Evolutionary conservation across 2,113 vertebrate species (phyloP).

Genomic region (Cygnus buccinator): DNA sequence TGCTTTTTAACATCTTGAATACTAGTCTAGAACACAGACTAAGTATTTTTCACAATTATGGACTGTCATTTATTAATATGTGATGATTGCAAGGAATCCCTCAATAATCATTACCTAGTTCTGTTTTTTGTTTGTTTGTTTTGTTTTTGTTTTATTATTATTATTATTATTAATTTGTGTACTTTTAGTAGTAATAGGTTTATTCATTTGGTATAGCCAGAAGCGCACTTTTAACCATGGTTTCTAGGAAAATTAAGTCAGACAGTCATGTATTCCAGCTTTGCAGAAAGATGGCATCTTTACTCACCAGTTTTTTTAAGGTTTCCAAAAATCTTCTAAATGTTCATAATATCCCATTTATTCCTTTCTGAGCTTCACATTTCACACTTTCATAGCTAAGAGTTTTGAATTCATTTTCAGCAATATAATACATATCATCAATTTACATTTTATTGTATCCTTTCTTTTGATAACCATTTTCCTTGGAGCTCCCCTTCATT

Average conservation of each 20-base stretch:
- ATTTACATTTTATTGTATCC: background rate
- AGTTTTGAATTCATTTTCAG: background rate
- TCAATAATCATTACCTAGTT: background rate
- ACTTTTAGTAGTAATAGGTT: background rate
- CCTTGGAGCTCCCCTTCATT: background rate
- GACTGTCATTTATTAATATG: background rate
- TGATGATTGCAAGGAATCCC: background rate
- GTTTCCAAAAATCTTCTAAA: background rate
- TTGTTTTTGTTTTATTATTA: background rate
- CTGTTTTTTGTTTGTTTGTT: background rate
- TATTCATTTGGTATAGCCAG: background rate
- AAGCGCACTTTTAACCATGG: background rate
- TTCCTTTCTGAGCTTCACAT: background rate
- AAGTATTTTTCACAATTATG: background rate
- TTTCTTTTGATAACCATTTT: background rate
- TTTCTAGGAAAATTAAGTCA: constrained; percentile 19
- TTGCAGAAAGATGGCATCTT: background rate
- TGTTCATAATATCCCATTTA: background rate
- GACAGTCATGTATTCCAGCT: background rate
- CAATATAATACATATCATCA: background rate
- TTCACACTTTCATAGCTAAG: background rate
- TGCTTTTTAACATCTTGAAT: background rate
- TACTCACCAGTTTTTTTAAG: background rate
- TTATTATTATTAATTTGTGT: background rate
- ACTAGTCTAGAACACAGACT: background rate